phyloP scores from a whole-genome alignment of 2,797 vertebrate species.

The Glossophaga mutica region DNA sequence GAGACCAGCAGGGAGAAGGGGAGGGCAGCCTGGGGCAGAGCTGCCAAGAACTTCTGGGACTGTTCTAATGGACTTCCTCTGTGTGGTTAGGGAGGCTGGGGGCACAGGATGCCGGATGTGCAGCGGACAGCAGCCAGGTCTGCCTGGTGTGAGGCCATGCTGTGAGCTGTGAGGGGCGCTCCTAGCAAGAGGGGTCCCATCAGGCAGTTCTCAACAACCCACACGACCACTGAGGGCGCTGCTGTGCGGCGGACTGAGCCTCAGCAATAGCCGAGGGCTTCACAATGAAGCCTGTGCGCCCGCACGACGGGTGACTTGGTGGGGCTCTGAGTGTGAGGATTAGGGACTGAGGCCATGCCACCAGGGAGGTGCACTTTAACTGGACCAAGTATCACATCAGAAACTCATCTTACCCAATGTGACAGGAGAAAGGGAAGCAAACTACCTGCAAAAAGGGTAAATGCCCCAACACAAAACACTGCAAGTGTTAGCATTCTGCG shows the following conservation, averaged over 20 bases:
- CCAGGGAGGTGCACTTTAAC: background rate
- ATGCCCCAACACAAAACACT: accelerated
- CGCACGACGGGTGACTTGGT: accelerated
- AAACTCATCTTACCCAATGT: background rate
- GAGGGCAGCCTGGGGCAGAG: background rate
- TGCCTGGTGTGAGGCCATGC: accelerated
- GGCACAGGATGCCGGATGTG: accelerated
- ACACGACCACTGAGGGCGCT: accelerated
- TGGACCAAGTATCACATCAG: background rate
- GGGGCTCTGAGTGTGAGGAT: background rate
- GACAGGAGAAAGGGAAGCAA: background rate
- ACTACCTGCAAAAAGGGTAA: background rate
- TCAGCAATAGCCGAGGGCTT: accelerated
- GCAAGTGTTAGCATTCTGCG: accelerated
- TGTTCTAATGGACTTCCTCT: background rate
- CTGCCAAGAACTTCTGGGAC: background rate
- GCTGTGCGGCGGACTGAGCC: accelerated
- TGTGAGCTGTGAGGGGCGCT: background rate
- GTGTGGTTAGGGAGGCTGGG: background rate
- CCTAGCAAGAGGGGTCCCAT: background rate
- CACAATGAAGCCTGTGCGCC: accelerated
- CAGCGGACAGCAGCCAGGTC: too few species aligned
- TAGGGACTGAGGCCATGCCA: background rate
- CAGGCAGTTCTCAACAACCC: background rate
- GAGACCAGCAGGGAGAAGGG: background rate